Conservation (phyloP, 2,888 invertebrate species). For the Drosophila recens region DNA sequence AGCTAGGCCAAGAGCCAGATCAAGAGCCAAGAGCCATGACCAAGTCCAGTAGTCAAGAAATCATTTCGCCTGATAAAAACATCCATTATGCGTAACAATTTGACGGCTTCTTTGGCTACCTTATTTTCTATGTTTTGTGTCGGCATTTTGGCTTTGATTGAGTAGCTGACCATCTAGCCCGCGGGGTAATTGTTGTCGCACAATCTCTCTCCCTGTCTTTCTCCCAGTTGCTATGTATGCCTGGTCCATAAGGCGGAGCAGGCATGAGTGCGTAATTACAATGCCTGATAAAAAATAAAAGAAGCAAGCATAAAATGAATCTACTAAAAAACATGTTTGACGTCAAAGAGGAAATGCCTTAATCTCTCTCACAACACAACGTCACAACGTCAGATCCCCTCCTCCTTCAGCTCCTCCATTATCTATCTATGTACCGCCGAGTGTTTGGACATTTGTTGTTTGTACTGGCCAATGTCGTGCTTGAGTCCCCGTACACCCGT, state of each 20-base stretch:
- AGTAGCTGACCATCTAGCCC: slow-evolving; percentile 63
- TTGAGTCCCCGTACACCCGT: slow-evolving; percentile 11
- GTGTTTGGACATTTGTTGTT: slow-evolving; percentile 63
- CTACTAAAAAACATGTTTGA: slow-evolving; percentile 63
- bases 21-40: slow-evolving; percentile 44
- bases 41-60: slow-evolving; percentile 82
- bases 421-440: slow-evolving; percentile 7
- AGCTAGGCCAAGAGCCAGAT: slow-evolving; percentile 21
- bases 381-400: slow-evolving; percentile 46
- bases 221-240: background rate
- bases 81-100: slow-evolving; percentile 83
- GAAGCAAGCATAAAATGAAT: slow-evolving; percentile 16
- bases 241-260: slow-evolving; percentile 32
- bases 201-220: slow-evolving; percentile 20
- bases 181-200: slow-evolving; percentile 80
- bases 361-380: slow-evolving; percentile 57
- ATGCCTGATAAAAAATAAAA: slow-evolving; percentile 54
- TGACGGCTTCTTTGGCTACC: slow-evolving; percentile 82
- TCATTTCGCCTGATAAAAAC: slow-evolving; percentile 82
- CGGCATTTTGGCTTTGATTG: slow-evolving; percentile 76
- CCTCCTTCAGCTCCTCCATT: background rate
- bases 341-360: slow-evolving; percentile 79
- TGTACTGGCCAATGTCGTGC: slow-evolving; percentile 48
- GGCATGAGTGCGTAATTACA: slow-evolving; percentile 78
- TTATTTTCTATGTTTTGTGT: slow-evolving; percentile 54